Percentiles rank a stretch among this genome's conserved stretches.
phyloP scores from a whole-genome alignment of 2,113 vertebrate genomes.

The Anas platyrhynchos region DNA sequence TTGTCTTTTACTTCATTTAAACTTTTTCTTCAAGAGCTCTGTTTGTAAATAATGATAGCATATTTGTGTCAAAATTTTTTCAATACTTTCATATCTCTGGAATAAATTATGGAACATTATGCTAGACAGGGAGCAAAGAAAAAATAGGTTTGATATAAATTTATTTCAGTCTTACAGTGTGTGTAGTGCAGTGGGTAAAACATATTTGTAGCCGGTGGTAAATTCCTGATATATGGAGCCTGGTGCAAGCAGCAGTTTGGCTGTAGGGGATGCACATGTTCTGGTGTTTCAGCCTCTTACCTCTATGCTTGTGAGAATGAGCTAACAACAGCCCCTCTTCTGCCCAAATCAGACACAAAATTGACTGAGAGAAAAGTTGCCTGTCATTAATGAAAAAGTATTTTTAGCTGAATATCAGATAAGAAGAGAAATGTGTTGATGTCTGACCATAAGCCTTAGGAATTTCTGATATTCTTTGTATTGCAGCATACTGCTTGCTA shows the following conservation, averaged over 20 bases:
- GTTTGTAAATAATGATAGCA: neutral
- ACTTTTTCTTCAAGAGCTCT: neutral
- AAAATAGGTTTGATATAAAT: neutral
- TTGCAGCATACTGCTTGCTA: neutral
- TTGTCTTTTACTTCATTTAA: neutral
- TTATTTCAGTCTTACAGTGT: neutral
- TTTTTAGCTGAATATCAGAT: neutral
- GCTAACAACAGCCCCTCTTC: neutral
- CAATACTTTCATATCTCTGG: neutral
- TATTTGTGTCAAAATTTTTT: neutral
- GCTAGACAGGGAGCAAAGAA: neutral
- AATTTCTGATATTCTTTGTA: neutral
- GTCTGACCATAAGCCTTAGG: neutral
- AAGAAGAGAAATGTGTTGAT: neutral
- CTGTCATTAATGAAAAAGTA: neutral
- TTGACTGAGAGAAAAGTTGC: neutral
- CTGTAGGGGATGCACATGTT: rapidly evolving
- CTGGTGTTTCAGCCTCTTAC: neutral
- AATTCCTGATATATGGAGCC: neutral
- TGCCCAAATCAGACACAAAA: neutral
- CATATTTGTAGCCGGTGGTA: neutral
- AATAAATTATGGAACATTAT: neutral
- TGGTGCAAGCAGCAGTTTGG: neutral
- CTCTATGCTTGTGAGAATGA: neutral
- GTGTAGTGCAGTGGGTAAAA: neutral